Conservation (phyloP, 1,140 invertebrate species). For the Philopotamus ludificatus region DNA sequence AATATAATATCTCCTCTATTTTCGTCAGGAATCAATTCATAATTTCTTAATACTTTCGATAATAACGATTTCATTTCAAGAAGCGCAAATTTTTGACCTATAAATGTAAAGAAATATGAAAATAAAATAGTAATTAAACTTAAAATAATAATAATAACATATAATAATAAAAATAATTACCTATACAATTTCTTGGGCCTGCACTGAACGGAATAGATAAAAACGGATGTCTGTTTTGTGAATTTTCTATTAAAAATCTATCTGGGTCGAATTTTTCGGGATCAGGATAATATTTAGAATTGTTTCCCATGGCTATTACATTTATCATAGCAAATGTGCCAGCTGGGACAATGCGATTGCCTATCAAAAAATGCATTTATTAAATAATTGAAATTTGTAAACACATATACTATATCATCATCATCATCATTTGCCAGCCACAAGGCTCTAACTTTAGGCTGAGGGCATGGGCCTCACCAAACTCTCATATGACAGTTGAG, state of each 20-base stretch:
- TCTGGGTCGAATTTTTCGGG: conserved; percentile 71
- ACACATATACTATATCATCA: conserved; percentile 28
- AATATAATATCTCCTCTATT: neutral
- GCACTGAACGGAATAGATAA: conserved; percentile 71
- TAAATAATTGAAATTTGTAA: too few species aligned
- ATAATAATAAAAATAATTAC: conserved; percentile 39
- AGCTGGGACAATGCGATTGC: conserved; percentile 52
- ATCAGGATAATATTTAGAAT: conserved; percentile 60
- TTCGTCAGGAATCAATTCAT: conserved; percentile 45
- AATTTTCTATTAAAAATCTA: conserved; percentile 58
- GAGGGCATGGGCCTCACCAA: too few species aligned
- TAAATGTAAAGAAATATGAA: conserved; percentile 19
- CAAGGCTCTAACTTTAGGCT: too few species aligned
- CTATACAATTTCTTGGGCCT: conserved; percentile 64
- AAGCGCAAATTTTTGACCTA: conserved; percentile 54
- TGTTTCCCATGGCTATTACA: conserved; percentile 60
- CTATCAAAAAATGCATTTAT: conserved; percentile 42
- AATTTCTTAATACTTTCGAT: conserved; percentile 47
- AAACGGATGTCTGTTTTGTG: conserved; percentile 53
- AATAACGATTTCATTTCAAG: conserved; percentile 50
- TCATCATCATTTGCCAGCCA: too few species aligned
- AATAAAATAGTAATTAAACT: too few species aligned
- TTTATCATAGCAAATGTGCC: conserved; percentile 53
- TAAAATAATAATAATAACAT: conserved; percentile 9
- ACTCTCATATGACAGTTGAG: too few species aligned